A percentile compares a stretch with the other conserved stretches of the same genome.
These are phyloP conservation scores for Perodicticus potto DNA, from an alignment of 2,797 vertebrate species.

Conservation along the genomic window DNA sequence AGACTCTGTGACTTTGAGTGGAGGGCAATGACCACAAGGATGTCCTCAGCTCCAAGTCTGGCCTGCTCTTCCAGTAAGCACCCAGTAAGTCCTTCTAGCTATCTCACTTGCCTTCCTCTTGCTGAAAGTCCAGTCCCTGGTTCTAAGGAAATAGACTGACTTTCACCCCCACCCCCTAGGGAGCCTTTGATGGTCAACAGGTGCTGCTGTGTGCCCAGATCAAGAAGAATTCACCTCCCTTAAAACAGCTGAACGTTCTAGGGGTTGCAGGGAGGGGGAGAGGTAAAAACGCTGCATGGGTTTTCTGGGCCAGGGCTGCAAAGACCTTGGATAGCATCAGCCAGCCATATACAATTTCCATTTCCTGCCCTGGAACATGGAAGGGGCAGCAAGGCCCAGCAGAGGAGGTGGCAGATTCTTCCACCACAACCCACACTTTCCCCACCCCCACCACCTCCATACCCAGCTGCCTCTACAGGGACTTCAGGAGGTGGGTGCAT, in stretches of 20 bases:
- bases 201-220: neutral
- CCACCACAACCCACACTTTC: neutral
- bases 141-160: neutral
- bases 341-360: neutral
- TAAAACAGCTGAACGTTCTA: neutral
- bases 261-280: neutral
- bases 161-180: neutral
- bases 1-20: neutral
- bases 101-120: neutral
- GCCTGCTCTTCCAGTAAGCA: neutral
- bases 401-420: neutral
- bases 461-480: neutral
- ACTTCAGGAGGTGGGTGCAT: neutral
- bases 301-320: neutral
- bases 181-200: neutral
- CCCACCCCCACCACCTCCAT: neutral
- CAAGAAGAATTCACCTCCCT: neutral
- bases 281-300: neutral
- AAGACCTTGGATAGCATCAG: conserved; percentile 33
- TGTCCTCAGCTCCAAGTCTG: neutral
- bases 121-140: neutral
- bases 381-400: neutral
- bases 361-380: conserved; percentile 35
- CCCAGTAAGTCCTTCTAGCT: neutral
- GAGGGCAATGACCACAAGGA: neutral